Conservation (phyloP, 2,113 vertebrate genomes). For the Murina feae region DNA sequence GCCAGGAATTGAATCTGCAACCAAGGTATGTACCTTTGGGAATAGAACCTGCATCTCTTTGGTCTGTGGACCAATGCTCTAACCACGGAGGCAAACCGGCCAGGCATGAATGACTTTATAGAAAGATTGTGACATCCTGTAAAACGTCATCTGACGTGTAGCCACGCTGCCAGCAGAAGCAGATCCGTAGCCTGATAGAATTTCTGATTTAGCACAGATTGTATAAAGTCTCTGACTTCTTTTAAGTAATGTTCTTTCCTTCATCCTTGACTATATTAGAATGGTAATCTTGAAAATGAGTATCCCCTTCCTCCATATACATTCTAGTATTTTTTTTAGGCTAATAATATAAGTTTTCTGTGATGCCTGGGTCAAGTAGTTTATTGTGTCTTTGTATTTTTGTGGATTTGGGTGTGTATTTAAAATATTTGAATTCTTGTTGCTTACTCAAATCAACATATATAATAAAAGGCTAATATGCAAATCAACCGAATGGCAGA, state of each 20-base stretch:
- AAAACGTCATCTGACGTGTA: neutral
- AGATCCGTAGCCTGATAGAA: neutral
- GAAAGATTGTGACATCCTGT: neutral
- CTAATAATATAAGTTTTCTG: neutral
- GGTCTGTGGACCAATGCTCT: too few species aligned
- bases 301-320: neutral
- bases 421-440: neutral
- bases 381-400: neutral
- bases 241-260: neutral
- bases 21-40: too few species aligned
- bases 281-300: neutral
- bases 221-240: neutral
- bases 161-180: neutral
- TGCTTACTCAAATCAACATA: neutral
- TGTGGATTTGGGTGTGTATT: neutral
- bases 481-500: too few species aligned
- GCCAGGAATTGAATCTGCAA: too few species aligned
- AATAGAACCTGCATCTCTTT: too few species aligned
- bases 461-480: too few species aligned
- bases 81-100: too few species aligned
- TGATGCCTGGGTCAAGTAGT: neutral
- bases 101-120: neutral
- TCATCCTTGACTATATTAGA: neutral
- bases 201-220: neutral
- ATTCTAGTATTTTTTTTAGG: neutral